These are phyloP conservation scores for Mesocentrotus franciscanus DNA, from an alignment of 53 echinoderm and acorn worm genomes.

Conservation along the genomic window DNA sequence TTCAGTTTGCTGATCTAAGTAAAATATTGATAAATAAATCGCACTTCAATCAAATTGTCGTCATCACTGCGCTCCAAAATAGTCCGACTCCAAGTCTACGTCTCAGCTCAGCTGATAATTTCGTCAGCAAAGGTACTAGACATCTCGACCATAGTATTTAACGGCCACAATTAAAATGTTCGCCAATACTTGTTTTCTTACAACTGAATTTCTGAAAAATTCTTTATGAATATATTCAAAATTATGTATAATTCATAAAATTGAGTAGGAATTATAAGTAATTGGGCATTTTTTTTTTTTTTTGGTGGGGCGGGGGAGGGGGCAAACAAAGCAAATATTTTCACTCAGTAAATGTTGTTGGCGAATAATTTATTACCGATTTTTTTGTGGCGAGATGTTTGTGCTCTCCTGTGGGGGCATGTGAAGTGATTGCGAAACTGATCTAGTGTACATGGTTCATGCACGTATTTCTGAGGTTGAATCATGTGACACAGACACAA, in stretches of 20 bases:
- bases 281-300: background rate
- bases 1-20: background rate
- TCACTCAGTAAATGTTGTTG: background rate
- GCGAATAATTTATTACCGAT: background rate
- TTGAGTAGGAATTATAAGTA: too few species aligned
- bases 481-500: conserved; percentile 14
- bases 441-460: background rate
- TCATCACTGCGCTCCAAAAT: background rate
- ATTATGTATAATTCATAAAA: too few species aligned
- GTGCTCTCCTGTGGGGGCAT: background rate
- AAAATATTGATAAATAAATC: background rate
- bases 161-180: background rate
- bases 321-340: background rate
- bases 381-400: background rate
- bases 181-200: background rate
- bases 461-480: background rate
- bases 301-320: too few species aligned
- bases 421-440: background rate
- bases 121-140: background rate
- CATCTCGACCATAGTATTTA: background rate
- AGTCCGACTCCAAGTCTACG: background rate
- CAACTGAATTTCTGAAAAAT: too few species aligned
- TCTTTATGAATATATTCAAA: too few species aligned
- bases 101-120: background rate
- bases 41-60: background rate